A percentile compares a stretch with the other conserved stretches of the same genome.
Evolutionary conservation across 2,797 vertebrate species (phyloP).

Genomic region (Australoheros facetus): DNA sequence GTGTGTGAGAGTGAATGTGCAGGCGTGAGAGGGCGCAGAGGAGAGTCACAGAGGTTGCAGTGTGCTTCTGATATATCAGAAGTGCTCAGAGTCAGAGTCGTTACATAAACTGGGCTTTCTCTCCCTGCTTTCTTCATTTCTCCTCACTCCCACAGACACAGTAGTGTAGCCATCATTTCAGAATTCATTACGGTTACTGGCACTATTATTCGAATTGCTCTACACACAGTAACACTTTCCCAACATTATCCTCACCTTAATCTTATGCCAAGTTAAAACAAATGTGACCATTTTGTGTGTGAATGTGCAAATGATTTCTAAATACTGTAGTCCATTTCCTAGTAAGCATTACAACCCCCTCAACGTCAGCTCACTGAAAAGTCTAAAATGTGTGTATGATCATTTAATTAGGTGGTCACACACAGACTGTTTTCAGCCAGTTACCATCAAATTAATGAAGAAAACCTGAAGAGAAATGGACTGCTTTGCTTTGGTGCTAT

Average conservation of each 20-base stretch:
- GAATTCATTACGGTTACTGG: background rate
- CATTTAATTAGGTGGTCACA: background rate
- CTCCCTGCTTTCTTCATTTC: background rate
- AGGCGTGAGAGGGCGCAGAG: slow-evolving; percentile 44
- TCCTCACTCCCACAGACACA: background rate
- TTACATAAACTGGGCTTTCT: slow-evolving; percentile 44
- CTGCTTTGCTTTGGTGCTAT: background rate
- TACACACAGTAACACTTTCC: background rate
- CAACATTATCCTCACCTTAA: background rate
- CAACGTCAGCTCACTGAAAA: background rate
- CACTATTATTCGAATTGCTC: background rate
- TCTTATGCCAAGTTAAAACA: background rate
- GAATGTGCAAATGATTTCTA: background rate
- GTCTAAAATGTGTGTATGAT: background rate
- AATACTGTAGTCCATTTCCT: background rate
- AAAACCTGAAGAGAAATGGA: background rate
- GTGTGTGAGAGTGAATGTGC: slow-evolving; percentile 1
- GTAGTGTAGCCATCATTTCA: background rate
- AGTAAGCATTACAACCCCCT: background rate
- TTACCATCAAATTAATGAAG: background rate
- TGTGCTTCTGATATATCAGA: slow-evolving; percentile 54
- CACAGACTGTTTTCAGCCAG: background rate
- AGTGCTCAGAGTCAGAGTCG: slow-evolving; percentile 42
- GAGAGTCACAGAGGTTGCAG: slow-evolving; percentile 52
- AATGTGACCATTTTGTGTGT: background rate